These are phyloP conservation scores for Heliconius hermathena DNA, from an alignment of 1,140 invertebrate species.

Conservation along the genomic window DNA sequence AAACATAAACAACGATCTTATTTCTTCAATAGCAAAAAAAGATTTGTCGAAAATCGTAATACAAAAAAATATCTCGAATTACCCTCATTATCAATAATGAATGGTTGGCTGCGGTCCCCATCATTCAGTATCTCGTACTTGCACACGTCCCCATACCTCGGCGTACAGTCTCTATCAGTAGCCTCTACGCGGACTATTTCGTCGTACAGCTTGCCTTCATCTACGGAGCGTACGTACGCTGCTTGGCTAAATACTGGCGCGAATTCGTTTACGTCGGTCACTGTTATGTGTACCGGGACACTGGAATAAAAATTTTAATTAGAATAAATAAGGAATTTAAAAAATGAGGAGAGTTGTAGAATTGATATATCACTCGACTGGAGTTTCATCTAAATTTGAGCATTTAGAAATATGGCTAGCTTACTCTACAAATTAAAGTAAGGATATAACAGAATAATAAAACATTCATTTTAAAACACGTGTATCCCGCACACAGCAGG, in stretches of 20 bases:
- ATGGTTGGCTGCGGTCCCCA: constrained; percentile 91
- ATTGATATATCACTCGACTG: too few relatives aligned
- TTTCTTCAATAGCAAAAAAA: too few relatives aligned
- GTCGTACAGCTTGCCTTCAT: constrained; percentile 94
- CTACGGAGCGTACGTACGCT: constrained; percentile 94
- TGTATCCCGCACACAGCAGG: too few relatives aligned
- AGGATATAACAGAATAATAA: too few relatives aligned
- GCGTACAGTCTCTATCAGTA: constrained; percentile 94
- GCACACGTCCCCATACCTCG: constrained; percentile 96
- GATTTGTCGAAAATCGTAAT: neutral
- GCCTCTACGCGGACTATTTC: constrained; percentile 95
- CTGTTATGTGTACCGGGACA: constrained; percentile 96
- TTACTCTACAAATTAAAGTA: too few relatives aligned
- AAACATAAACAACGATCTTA: too few relatives aligned
- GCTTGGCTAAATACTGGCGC: constrained; percentile 93
- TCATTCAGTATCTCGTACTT: constrained; percentile 93
- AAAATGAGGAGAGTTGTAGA: too few relatives aligned
- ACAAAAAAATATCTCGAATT: constrained; percentile 16
- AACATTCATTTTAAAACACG: too few relatives aligned
- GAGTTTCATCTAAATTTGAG: too few relatives aligned
- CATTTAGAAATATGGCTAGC: too few relatives aligned
- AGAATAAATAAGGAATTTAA: neutral
- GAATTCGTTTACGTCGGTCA: constrained; percentile 97
- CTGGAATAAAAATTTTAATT: constrained; percentile 78
- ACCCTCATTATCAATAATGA: constrained; percentile 95